Percentiles rank a stretch among this genome's conserved stretches.
Evolutionary conservation across 2,888 invertebrate species (phyloP).

Genomic region (Drosophila emarginata): DNA sequence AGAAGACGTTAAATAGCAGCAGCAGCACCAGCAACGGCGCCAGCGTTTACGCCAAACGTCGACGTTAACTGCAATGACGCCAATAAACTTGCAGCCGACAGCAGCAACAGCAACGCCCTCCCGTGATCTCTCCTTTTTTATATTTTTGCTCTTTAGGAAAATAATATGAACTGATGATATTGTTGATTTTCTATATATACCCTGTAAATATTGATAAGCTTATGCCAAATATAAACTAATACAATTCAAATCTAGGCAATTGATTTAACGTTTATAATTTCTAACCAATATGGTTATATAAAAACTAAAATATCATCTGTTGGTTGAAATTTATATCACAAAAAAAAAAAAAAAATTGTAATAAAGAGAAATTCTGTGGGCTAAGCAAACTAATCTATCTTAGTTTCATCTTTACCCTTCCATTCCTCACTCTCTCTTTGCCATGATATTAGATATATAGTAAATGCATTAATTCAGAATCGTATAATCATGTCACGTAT

Average conservation of each 20-base stretch:
- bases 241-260: too few relatives aligned
- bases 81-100: slow-evolving; percentile 57
- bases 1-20: slow-evolving; percentile 20
- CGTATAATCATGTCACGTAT: neutral
- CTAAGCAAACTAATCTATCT: too few relatives aligned
- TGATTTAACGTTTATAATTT: too few relatives aligned
- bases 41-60: slow-evolving; percentile 14
- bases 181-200: slow-evolving; percentile 12
- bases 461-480: neutral
- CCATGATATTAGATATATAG: too few relatives aligned
- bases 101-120: slow-evolving; percentile 25
- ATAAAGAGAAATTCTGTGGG: too few relatives aligned
- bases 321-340: too few relatives aligned
- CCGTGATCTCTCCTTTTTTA: slow-evolving; percentile 14
- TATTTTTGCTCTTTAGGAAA: neutral
- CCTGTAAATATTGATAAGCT: slow-evolving; percentile 2
- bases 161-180: slow-evolving; percentile 1
- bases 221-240: too few relatives aligned
- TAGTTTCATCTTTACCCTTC: too few relatives aligned
- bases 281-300: too few relatives aligned
- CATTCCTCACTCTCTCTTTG: too few relatives aligned
- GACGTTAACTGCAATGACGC: slow-evolving; percentile 58
- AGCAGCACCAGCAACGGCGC: slow-evolving; percentile 20
- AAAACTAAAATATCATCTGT: too few relatives aligned
- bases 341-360: too few relatives aligned